Evolutionary conservation across 1,140 invertebrate species (phyloP), one percentile per base, ranked within the genome.

Genomic region (Zaprionus capensis): DNA sequence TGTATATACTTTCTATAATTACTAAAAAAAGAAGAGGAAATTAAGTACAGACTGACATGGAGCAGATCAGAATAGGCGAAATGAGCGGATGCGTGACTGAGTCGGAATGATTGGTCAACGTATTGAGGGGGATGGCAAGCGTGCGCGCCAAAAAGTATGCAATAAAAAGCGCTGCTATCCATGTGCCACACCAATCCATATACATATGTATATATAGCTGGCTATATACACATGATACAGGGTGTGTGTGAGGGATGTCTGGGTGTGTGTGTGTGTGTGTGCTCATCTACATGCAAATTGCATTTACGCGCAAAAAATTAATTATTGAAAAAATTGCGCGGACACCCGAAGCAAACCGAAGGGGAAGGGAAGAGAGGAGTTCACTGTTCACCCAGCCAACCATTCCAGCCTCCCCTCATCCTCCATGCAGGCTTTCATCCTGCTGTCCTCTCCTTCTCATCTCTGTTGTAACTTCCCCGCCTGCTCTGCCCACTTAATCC

Each of bases 221-320:
- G 0, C 36, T 67, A 46, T 26, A 57, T 68, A 49, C 5, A 41
- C 49, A 24, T 24, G 20, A 6, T n/a, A 17, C 41, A 9, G n/a
- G n/a, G n/a, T 36, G 36, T 61, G 34, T 74, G 53, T 44, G 14
- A 34, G 31, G 9, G 9, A 11, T 68, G 26, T 58, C 14, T 44
- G 31, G 53, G 55, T 53, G 58, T 57, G 14, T 55, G 49, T 64
- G 14, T 55, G 49, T 64, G 41, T 51, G 55, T 51, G 58, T 44
- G 26, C 71, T 76, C 81, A 81, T 88, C 74, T 78, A 90, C 81
- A 88, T 84, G 81, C 75, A 87, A 90, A 88, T 88, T 88, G 87
- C 81, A 88, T 81, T 88, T 90, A 90, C 85, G 85, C 85, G 85
- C 79, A 88, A 88, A 88, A 88, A 88, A 88, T 88, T 88, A 88